Evolutionary conservation across 2,113 vertebrate genomes (phyloP).

Genomic region (Hippocampus zosterae): DNA sequence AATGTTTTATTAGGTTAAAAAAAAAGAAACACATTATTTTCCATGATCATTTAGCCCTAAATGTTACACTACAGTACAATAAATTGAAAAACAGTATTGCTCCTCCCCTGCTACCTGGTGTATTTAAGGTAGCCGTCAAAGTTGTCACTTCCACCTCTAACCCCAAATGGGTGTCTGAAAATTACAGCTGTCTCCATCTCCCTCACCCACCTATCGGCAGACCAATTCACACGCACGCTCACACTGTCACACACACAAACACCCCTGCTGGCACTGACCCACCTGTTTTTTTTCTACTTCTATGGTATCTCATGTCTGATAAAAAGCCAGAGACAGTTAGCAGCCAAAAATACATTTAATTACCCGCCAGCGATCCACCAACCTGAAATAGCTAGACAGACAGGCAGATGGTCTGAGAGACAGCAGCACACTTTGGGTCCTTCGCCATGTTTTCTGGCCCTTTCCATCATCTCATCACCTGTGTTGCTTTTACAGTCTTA

Average conservation of each 20-base stretch:
- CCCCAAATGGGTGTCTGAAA: slow-evolving; percentile 57
- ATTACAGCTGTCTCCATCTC: slow-evolving; percentile 54
- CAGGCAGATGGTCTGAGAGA: slow-evolving; percentile 16
- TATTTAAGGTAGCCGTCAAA: slow-evolving; percentile 66
- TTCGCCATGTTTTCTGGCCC: slow-evolving; percentile 37
- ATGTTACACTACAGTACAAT: too few relatives aligned
- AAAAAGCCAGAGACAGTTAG: slow-evolving; percentile 48
- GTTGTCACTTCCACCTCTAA: slow-evolving; percentile 61
- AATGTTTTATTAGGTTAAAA: too few relatives aligned
- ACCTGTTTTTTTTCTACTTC: slow-evolving; percentile 54
- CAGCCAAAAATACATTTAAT: slow-evolving; percentile 64
- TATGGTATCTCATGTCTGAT: slow-evolving; percentile 53
- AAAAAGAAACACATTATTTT: too few relatives aligned
- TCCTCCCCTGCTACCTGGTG: slow-evolving; percentile 32
- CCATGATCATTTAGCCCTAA: too few relatives aligned
- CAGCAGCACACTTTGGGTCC: slow-evolving; percentile 23
- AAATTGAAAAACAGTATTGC: too few relatives aligned
- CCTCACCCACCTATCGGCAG: slow-evolving; percentile 51
- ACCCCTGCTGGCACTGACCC: slow-evolving; percentile 57
- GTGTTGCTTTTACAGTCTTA: slow-evolving; percentile 45
- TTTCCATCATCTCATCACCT: slow-evolving; percentile 42
- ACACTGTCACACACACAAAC: slow-evolving; percentile 54
- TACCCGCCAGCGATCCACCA: slow-evolving; percentile 49
- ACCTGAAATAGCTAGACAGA: slow-evolving; percentile 34
- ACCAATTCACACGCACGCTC: slow-evolving; percentile 51